Conservation (phyloP, 1,140 invertebrate genomes). For the Ostrea edulis region DNA sequence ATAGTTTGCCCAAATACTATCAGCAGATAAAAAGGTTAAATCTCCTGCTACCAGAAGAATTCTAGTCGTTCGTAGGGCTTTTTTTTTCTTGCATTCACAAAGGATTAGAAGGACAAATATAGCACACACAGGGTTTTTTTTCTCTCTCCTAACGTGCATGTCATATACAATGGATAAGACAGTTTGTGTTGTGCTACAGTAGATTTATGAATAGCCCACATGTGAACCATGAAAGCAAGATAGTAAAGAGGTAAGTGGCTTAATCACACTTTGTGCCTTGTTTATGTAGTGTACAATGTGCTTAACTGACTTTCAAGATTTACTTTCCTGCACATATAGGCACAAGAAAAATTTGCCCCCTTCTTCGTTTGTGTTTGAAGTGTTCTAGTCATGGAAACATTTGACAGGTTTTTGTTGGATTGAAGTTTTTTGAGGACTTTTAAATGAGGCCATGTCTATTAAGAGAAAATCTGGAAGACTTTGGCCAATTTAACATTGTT, state of each 20-base stretch:
- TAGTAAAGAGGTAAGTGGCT: background rate
- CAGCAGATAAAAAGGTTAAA: constrained; percentile 39
- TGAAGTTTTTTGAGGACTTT: background rate
- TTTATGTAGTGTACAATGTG: background rate
- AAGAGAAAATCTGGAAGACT: background rate
- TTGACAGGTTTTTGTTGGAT: background rate
- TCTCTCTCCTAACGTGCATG: background rate
- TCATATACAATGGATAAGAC: constrained; percentile 9
- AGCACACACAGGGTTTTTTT: constrained; percentile 5
- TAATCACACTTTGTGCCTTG: background rate
- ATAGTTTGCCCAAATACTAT: constrained; percentile 39
- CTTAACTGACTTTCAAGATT: background rate
- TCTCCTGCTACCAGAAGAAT: constrained; percentile 30
- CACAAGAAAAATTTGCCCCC: background rate
- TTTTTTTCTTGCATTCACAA: constrained; percentile 38
- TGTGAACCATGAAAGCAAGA: background rate
- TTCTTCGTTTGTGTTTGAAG: background rate
- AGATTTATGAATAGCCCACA: constrained; percentile 17
- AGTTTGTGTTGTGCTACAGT: background rate
- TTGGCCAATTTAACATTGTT: background rate
- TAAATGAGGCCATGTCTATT: background rate
- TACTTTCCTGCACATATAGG: background rate
- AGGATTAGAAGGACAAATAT: constrained; percentile 32
- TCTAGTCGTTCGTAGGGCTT: constrained; percentile 17
- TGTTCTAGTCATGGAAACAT: background rate